A percentile compares a stretch with the other conserved stretches of the same genome.
Evolutionary conservation across 2,113 vertebrate species (phyloP).

Genomic region (Scophthalmus maximus): DNA sequence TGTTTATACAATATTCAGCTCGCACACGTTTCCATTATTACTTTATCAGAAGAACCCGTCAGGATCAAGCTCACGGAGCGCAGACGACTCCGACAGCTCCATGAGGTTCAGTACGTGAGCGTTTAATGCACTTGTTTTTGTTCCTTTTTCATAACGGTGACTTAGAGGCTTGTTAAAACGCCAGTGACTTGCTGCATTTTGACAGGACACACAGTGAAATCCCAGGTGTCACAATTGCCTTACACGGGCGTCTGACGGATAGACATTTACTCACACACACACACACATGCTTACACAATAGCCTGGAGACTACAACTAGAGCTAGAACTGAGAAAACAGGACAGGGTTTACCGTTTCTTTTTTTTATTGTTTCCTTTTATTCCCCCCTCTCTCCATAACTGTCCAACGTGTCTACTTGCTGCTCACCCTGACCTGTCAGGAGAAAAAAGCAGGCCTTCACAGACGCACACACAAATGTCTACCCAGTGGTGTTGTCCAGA

Average conservation of each 20-base stretch:
- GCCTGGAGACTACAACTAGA: constrained; percentile 37
- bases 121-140: constrained; percentile 2
- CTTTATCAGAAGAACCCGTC: not conserved
- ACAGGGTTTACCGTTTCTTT: constrained; percentile 18
- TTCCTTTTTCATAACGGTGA: not conserved
- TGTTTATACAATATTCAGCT: not conserved
- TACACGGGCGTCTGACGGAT: constrained; percentile 32
- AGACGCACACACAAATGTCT: not conserved
- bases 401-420: constrained; percentile 27
- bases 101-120: constrained; percentile 2
- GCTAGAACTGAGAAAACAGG: constrained; percentile 35
- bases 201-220: constrained; percentile 45
- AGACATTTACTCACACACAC: constrained; percentile 29
- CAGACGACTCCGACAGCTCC: constrained; percentile 35
- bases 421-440: not conserved
- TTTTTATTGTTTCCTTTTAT: not conserved
- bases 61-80: not conserved
- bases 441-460: too few species aligned
- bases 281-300: constrained; percentile 14
- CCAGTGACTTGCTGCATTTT: constrained; percentile 34
- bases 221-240: constrained; percentile 54
- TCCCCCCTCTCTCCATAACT: constrained; percentile 22
- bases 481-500: constrained; percentile 14
- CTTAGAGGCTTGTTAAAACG: constrained; percentile 44
- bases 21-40: not conserved